A percentile compares a stretch with the other conserved stretches of the same genome.
Conservation (phyloP, 2,797 vertebrate species). For the Lacerta bilineata region DNA sequence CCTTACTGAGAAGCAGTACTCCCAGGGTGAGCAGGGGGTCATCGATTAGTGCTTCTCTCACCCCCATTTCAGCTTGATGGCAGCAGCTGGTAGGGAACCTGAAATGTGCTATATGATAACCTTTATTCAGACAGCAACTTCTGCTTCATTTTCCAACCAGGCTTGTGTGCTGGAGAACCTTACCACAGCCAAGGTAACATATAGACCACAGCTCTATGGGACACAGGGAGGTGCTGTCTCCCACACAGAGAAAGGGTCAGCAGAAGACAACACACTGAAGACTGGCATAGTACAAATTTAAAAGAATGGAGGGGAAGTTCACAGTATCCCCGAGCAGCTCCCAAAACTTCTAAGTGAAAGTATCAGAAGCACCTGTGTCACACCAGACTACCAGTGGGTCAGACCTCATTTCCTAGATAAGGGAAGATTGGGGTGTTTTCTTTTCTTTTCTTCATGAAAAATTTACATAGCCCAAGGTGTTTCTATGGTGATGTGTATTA, state of each 20-base stretch:
- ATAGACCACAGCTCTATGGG: slow-evolving; percentile 25
- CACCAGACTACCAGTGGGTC: slow-evolving; percentile 64
- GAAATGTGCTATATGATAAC: neutral
- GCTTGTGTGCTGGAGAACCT: neutral
- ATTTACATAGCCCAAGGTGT: slow-evolving; percentile 70
- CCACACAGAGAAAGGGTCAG: slow-evolving; percentile 49
- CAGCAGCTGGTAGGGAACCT: neutral
- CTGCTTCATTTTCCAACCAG: neutral
- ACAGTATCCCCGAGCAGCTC: slow-evolving; percentile 66
- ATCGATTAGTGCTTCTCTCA: neutral
- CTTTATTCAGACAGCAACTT: neutral
- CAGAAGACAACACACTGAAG: neutral
- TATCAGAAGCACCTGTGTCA: slow-evolving; percentile 59
- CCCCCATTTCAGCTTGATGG: neutral
- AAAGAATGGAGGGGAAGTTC: slow-evolving; percentile 44
- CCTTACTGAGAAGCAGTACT: neutral
- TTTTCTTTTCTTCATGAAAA: slow-evolving; percentile 65
- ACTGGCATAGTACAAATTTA: slow-evolving; percentile 4
- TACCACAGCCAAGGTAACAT: slow-evolving; percentile 2
- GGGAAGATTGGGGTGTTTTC: slow-evolving; percentile 50
- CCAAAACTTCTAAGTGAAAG: slow-evolving; percentile 59
- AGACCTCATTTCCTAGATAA: slow-evolving; percentile 70
- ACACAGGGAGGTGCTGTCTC: slow-evolving; percentile 40
- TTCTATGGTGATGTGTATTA: slow-evolving; percentile 70
- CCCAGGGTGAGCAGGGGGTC: neutral